Evolutionary conservation across 1,140 invertebrate genomes (phyloP).

Genomic region (Megalonaias nervosa): DNA sequence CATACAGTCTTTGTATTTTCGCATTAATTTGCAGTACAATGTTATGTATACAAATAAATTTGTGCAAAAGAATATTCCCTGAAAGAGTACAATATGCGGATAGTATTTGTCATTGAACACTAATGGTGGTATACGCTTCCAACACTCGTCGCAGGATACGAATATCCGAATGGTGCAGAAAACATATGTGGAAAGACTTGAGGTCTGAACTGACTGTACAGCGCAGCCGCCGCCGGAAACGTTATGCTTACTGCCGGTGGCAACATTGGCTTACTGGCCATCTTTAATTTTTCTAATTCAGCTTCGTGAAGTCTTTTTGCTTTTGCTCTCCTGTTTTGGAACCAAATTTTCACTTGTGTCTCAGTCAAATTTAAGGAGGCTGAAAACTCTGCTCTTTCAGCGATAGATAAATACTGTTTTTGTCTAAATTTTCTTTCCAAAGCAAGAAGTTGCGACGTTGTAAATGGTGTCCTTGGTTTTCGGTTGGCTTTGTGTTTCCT

Average conservation of each 20-base stretch:
- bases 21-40: too few relatives aligned
- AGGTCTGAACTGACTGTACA: constrained; percentile 23
- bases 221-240: constrained; percentile 55
- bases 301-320: constrained; percentile 95
- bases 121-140: too few relatives aligned
- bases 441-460: constrained; percentile 93
- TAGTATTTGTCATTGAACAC: too few relatives aligned
- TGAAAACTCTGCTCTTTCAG: constrained; percentile 97
- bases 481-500: constrained; percentile 96
- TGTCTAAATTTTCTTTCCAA: constrained; percentile 97
- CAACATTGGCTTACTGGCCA: constrained; percentile 75
- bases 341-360: constrained; percentile 95
- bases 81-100: too few relatives aligned
- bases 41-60: too few relatives aligned
- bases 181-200: too few relatives aligned
- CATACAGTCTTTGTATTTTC: too few relatives aligned
- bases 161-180: too few relatives aligned
- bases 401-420: constrained; percentile 96
- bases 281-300: constrained; percentile 77
- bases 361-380: constrained; percentile 94
- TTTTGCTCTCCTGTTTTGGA: constrained; percentile 96
- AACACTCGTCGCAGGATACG: too few relatives aligned
- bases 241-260: constrained; percentile 67
- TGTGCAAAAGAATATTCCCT: too few relatives aligned
- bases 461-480: constrained; percentile 98